Percentiles rank a stretch among this genome's conserved stretches.
Evolutionary conservation across 2,888 invertebrate genomes (phyloP).

Genomic region (Hybos culiciformis): DNA sequence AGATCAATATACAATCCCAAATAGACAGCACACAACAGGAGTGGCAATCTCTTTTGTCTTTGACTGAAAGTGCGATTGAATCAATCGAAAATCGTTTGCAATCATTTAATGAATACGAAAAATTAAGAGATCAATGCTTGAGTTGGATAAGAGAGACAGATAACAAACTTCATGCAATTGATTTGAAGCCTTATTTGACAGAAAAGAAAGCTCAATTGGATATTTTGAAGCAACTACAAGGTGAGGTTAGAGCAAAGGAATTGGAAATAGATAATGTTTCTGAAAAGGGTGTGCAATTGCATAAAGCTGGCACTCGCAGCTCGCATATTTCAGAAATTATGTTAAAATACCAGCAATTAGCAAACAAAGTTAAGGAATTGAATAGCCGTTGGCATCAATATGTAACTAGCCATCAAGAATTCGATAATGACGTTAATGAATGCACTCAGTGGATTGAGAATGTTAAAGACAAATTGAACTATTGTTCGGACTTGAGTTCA

Average conservation of each 20-base stretch:
- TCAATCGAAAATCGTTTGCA: conserved; percentile 68
- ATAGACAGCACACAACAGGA: conserved; percentile 80
- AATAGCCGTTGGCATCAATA: conserved; percentile 87
- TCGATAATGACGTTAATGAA: conserved; percentile 64
- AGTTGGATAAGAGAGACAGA: conserved; percentile 82
- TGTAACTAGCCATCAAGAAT: conserved; percentile 75
- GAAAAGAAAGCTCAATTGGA: conserved; percentile 80
- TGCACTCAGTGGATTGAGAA: conserved; percentile 74
- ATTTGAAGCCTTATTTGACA: conserved; percentile 63
- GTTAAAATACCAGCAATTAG: conserved; percentile 79
- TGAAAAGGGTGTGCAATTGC: conserved; percentile 74
- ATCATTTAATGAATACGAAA: conserved; percentile 87
- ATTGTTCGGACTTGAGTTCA: conserved; percentile 69
- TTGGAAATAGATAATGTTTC: conserved; percentile 85
- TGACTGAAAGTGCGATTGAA: conserved; percentile 63
- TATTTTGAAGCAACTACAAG: conserved; percentile 62
- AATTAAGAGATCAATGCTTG: conserved; percentile 68
- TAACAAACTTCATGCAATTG: conserved; percentile 73
- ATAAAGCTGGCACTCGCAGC: conserved; percentile 58
- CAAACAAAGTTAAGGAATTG: conserved; percentile 81
- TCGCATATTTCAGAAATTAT: conserved; percentile 84
- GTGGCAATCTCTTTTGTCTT: conserved; percentile 71
- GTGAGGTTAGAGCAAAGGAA: conserved; percentile 80
- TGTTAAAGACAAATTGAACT: conserved; percentile 68
- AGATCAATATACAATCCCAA: conserved; percentile 72